Evolutionary conservation across 2,888 invertebrate species (phyloP).

Genomic region (Melangyna quadrimaculata): DNA sequence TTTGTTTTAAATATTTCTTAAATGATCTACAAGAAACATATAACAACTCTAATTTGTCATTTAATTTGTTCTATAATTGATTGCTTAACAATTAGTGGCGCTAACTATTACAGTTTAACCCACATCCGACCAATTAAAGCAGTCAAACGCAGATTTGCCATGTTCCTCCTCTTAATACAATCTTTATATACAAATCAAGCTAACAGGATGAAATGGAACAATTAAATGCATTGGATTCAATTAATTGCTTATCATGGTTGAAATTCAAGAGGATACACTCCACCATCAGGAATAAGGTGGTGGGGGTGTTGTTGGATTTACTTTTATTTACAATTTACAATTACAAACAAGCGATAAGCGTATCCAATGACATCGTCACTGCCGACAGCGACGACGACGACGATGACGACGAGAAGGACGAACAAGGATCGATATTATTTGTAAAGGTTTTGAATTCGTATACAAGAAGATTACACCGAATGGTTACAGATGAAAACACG

Average conservation of each 20-base stretch:
- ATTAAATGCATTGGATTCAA: conserved; percentile 47
- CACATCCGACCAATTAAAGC: neutral
- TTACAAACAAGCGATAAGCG: neutral
- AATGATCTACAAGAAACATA: neutral
- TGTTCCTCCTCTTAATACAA: neutral
- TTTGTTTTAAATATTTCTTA: neutral
- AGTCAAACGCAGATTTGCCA: neutral
- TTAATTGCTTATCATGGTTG: conserved; percentile 62
- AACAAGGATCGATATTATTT: neutral
- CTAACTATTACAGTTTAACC: conserved; percentile 13
- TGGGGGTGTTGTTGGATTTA: neutral
- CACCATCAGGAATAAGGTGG: neutral
- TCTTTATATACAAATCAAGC: conserved; percentile 42
- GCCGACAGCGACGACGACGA: too few species aligned
- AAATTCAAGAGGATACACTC: conserved; percentile 19
- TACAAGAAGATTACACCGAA: neutral
- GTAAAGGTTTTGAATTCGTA: neutral
- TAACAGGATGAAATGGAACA: conserved; percentile 37
- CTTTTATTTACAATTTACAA: neutral
- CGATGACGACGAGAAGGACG: neutral
- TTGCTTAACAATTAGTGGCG: conserved; percentile 40
- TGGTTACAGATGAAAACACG: neutral
- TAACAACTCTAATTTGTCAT: neutral
- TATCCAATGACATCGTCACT: too few species aligned
- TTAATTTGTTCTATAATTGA: neutral